phyloP scores from a whole-genome alignment of 2,888 invertebrate species.

The Sminthurides aquaticus region DNA sequence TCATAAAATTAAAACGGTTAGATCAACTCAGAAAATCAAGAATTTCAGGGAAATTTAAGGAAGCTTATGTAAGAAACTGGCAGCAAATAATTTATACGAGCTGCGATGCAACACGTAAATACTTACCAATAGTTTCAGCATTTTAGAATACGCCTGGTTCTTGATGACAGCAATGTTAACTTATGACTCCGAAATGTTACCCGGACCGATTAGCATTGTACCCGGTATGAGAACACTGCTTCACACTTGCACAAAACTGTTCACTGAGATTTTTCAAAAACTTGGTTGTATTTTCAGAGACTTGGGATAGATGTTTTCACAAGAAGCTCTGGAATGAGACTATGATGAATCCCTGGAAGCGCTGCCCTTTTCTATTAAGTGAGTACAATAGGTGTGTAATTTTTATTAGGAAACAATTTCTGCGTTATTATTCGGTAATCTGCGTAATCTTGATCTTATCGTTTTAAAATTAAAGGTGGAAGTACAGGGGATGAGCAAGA shows the following conservation, averaged over 20 bases:
- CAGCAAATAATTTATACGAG: neutral
- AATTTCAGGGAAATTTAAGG: neutral
- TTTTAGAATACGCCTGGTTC: too few relatives aligned
- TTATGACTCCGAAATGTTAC: too few relatives aligned
- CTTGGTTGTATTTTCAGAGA: too few relatives aligned
- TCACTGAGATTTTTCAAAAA: too few relatives aligned
- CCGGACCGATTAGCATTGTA: too few relatives aligned
- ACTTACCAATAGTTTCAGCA: slow-evolving; percentile 5
- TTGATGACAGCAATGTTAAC: too few relatives aligned
- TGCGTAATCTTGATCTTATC: slow-evolving; percentile 4
- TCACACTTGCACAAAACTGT: too few relatives aligned
- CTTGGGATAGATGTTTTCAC: too few relatives aligned
- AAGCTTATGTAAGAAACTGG: neutral
- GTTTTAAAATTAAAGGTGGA: neutral
- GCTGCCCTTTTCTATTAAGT: slow-evolving; percentile 7
- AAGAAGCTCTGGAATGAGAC: neutral
- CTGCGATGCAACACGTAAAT: neutral
- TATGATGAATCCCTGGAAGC: neutral
- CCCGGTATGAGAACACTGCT: too few relatives aligned
- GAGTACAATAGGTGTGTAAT: slow-evolving; percentile 3
- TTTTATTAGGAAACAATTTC: slow-evolving; percentile 8
- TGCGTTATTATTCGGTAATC: neutral
- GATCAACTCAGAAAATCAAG: too few relatives aligned
- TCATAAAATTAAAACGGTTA: too few relatives aligned
- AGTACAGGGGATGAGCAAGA: neutral